These are phyloP conservation scores for Prietella phreatophila DNA, from an alignment of 2,113 vertebrate genomes.

Conservation along the genomic window DNA sequence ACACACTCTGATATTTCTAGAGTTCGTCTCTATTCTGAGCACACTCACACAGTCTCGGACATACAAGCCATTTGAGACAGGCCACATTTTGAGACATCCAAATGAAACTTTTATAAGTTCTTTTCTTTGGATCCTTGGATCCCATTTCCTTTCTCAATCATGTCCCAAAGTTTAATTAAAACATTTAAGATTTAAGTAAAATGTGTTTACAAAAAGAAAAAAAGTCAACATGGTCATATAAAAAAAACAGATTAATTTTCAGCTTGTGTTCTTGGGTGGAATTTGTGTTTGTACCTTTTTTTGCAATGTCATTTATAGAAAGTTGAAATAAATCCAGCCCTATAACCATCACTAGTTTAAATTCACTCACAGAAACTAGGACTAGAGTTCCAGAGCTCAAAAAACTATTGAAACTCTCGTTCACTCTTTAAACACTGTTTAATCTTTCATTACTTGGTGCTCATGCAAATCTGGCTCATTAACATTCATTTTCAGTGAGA, in stretches of 20 bases:
- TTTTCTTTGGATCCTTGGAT: background rate
- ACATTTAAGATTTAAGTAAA: too few relatives aligned
- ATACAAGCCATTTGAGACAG: slow-evolving; percentile 25
- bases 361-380: background rate
- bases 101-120: slow-evolving; percentile 18
- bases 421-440: background rate
- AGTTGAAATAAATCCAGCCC: background rate
- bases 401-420: background rate
- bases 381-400: background rate
- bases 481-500: slow-evolving; percentile 14
- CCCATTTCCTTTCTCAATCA: background rate
- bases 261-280: background rate
- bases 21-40: slow-evolving; percentile 49
- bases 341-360: background rate
- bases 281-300: background rate
- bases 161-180: background rate
- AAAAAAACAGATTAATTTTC: background rate
- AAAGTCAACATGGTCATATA: background rate
- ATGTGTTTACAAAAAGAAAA: background rate
- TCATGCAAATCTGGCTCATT: slow-evolving; percentile 14
- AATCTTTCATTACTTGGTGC: slow-evolving; percentile 32
- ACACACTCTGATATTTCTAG: slow-evolving; percentile 40
- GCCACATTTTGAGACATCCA: background rate
- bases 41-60: background rate
- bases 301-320: background rate